A percentile compares a stretch with the other conserved stretches of the same genome.
These are phyloP conservation scores for Stichodactyla mertensii DNA, from an alignment of 64 coral and sea anemone species.

Conservation along the genomic window DNA sequence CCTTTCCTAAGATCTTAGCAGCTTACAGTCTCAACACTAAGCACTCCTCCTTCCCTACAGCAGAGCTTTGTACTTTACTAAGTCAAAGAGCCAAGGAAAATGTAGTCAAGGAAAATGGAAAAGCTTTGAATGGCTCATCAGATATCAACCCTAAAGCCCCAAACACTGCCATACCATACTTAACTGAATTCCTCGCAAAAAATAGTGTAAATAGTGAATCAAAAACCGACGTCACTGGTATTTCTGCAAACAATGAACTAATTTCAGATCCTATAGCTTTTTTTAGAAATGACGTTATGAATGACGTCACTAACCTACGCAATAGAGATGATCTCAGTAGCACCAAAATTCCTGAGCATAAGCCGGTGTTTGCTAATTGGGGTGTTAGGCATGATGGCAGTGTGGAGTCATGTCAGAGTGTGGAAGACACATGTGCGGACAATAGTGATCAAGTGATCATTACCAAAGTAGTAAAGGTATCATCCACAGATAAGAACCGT, in stretches of 20 bases:
- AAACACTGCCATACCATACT: not conserved
- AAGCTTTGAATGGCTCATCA: not conserved
- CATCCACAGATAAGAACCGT: not conserved
- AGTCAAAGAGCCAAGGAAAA: not conserved
- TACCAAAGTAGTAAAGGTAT: not conserved
- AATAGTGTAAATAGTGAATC: not conserved
- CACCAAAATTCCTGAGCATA: not conserved
- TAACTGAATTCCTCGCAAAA: not conserved
- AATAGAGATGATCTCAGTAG: not conserved
- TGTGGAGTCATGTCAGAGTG: not conserved
- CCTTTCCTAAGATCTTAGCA: conserved; percentile 9
- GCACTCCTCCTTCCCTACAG: not conserved
- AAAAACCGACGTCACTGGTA: not conserved
- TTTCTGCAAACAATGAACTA: not conserved
- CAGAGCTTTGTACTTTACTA: not conserved
- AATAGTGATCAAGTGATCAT: not conserved
- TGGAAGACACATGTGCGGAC: not conserved
- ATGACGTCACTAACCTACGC: conserved; percentile 16
- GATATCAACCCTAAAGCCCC: not conserved
- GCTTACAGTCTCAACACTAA: not conserved
- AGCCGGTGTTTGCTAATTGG: not conserved
- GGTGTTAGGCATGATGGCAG: not conserved
- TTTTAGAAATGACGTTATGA: not conserved
- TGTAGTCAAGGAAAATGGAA: not conserved
- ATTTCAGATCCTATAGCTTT: not conserved